Base-by-base conservation (phyloP, 2,888 invertebrate species). In the Acronicta aceris region DNA sequence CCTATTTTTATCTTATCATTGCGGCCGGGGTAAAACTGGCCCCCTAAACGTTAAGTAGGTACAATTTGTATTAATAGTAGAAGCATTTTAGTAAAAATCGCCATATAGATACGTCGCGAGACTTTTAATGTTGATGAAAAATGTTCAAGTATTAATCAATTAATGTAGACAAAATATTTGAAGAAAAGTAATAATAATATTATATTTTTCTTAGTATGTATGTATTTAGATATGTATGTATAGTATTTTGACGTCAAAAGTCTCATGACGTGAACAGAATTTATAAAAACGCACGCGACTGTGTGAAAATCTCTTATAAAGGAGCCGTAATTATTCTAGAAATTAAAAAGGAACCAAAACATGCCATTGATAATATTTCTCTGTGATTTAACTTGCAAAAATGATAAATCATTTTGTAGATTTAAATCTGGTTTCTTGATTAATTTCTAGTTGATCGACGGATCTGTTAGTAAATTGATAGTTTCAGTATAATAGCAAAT, bases 201-300 rank as follows among this genome's bases (percentile, higher is more conserved):
- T 83, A 85, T 88, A 87, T 90, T 90, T 90, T 89, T 89, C 85
- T 81, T 89, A 87, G 84, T 81, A n/a, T n/a, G n/a, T n/a, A n/a
- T n/a, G n/a, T n/a, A 79, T 82, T 79, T 87, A 88, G 85, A 77
- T 83, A 83, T 80, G 71, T 82, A 81, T 79, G 71, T 83, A 81
- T 83, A 81, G 71, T 78, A 73, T 76, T 77, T 68, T 60, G 71
- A 59, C 71, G 65, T 61, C n/a, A 54, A 65, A 71, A 59, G 79
- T 78, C 55, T 74, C 68, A 25, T 56, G 54, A 46, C 55, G 68
- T 60, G 61, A 42, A 61, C 78, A 74, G 64, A 77, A 65, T 79
- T 66, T 64, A 66, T 65, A 46, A 62, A 50, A 45, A 45, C 59
- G 52, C 65, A 77, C 75, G 51, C 50, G 21, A 57, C 5, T 48